A percentile compares a stretch with the other conserved stretches of the same genome.
Evolutionary conservation across 2,888 invertebrate genomes (phyloP).

Genomic region (Nomada hirtipes): DNA sequence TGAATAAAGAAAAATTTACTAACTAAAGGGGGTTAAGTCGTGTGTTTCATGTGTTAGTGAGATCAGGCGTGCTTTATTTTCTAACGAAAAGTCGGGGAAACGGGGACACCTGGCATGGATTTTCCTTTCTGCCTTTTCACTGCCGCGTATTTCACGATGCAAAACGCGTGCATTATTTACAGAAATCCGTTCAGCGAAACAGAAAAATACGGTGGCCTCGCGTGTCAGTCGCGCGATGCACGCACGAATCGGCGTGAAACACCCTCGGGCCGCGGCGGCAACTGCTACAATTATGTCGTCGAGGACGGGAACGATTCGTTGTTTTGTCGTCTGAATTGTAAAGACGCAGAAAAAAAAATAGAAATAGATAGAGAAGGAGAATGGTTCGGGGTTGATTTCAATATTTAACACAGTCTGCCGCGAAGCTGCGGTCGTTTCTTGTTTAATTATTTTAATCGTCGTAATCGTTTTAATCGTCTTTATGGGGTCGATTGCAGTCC

Average conservation of each 20-base stretch:
- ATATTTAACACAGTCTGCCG: constrained; percentile 48
- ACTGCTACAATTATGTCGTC: constrained; percentile 37
- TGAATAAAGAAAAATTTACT: neutral
- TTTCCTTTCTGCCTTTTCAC: constrained; percentile 3
- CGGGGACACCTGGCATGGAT: constrained; percentile 1
- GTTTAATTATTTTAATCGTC: constrained; percentile 63
- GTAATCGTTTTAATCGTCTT: constrained; percentile 50
- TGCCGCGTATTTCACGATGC: neutral
- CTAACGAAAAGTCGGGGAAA: constrained; percentile 7
- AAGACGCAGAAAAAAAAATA: neutral
- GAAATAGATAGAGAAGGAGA: neutral
- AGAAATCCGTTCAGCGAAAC: constrained; percentile 32
- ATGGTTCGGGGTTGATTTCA: constrained; percentile 44
- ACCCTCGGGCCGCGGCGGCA: constrained; percentile 26
- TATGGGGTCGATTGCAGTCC: constrained; percentile 7
- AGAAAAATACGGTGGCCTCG: constrained; percentile 34
- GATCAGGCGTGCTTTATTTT: neutral
- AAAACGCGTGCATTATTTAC: constrained; percentile 52
- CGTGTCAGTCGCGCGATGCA: constrained; percentile 33
- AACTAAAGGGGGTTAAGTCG: no score
- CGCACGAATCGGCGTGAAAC: constrained; percentile 31
- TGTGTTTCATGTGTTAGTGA: neutral
- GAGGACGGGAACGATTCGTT: constrained; percentile 26
- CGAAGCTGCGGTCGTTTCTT: constrained; percentile 28
- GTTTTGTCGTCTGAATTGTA: constrained; percentile 41